Evolutionary conservation across 2,113 vertebrate genomes (phyloP).

Genomic region (Gallinago media): DNA sequence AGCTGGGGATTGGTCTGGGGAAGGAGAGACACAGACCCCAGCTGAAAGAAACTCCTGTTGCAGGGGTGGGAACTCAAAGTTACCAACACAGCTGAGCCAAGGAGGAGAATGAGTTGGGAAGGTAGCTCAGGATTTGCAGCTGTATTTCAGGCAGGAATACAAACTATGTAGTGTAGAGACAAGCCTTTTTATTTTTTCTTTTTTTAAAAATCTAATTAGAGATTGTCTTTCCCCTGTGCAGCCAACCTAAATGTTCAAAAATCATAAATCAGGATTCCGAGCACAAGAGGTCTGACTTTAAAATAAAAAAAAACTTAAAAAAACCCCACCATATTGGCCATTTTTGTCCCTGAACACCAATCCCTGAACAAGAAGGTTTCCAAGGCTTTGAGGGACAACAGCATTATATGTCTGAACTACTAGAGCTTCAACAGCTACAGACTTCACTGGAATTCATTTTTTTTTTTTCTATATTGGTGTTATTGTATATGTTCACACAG

Average conservation of each 20-base stretch:
- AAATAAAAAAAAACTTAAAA: background rate
- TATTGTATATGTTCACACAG: background rate
- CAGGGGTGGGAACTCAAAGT: background rate
- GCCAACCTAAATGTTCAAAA: background rate
- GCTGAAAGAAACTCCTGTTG: background rate
- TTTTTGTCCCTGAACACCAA: background rate
- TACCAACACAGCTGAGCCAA: background rate
- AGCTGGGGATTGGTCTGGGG: fast-evolving
- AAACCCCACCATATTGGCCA: background rate
- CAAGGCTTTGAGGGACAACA: background rate
- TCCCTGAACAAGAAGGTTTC: background rate
- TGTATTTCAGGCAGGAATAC: background rate
- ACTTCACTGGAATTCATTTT: background rate
- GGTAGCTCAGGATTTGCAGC: background rate
- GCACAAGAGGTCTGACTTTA: background rate
- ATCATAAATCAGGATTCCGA: background rate
- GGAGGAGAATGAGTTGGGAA: background rate
- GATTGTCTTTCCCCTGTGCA: background rate
- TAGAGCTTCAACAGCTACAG: background rate
- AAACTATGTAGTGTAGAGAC: background rate
- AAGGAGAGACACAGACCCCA: background rate
- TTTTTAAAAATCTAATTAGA: background rate
- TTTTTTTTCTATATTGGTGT: background rate
- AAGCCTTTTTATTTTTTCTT: background rate
- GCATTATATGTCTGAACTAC: background rate